Evolutionary conservation across 1,140 invertebrate genomes (phyloP).

Genomic region (Drosophila guanche): DNA sequence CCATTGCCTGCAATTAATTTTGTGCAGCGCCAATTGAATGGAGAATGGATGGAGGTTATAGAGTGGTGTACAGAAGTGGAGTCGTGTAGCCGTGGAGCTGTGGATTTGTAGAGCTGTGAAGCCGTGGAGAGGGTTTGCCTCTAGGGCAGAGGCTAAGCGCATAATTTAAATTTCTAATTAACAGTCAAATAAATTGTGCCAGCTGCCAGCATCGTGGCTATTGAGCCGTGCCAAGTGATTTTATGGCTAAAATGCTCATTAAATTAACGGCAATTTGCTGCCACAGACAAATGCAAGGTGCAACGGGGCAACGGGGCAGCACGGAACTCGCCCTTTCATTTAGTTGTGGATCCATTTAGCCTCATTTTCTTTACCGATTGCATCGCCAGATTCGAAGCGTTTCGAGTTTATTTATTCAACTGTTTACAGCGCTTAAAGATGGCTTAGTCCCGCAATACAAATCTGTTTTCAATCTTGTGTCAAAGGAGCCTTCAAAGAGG

Average conservation of each 20-base stretch:
- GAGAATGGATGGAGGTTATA: slow-evolving; percentile 9
- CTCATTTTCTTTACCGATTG: no score
- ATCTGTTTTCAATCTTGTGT: no score
- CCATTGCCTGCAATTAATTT: slow-evolving; percentile 72
- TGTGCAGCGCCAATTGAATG: slow-evolving; percentile 73
- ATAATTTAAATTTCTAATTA: slow-evolving; percentile 81
- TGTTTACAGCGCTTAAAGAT: no score
- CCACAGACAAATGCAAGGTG: slow-evolving; percentile 63
- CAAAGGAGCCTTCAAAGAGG: no score
- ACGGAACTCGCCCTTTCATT: not conserved
- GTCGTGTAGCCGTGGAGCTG: not conserved
- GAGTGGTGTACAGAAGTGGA: slow-evolving; percentile 1
- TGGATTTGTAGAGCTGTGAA: not conserved
- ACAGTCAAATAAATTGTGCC: slow-evolving; percentile 79
- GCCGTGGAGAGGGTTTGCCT: not conserved
- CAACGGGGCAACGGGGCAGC: slow-evolving; percentile 8
- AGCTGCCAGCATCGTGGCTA: slow-evolving; percentile 64
- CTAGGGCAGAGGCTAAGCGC: slow-evolving; percentile 66
- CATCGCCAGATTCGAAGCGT: no score
- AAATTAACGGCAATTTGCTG: slow-evolving; percentile 74
- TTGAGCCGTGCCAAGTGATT: slow-evolving; percentile 70
- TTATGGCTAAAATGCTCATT: slow-evolving; percentile 76
- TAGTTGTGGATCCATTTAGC: no score
- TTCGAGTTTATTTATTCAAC: no score
- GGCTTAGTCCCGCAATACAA: no score